These are phyloP conservation scores for Ophioninae sp. DNA, from an alignment of 2,888 invertebrate genomes.

Conservation along the genomic window DNA sequence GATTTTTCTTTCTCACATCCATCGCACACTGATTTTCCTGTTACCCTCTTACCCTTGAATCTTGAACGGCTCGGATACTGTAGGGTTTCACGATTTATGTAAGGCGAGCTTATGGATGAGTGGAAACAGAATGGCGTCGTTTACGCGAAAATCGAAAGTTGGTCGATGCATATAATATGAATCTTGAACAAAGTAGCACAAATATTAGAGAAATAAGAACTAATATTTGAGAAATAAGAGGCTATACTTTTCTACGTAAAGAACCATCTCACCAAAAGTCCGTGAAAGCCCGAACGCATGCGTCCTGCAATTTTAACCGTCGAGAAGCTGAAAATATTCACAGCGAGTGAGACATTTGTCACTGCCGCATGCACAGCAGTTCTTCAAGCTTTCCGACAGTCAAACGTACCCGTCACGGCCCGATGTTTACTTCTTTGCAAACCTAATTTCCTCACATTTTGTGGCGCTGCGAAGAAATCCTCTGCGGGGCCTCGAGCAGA, in stretches of 20 bases:
- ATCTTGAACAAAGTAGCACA: conserved; percentile 74
- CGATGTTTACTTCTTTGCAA: conserved; percentile 79
- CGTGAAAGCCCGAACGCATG: background rate
- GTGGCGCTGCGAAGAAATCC: conserved; percentile 69
- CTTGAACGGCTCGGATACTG: conserved; percentile 22
- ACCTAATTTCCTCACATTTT: conserved; percentile 75
- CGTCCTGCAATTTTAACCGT: conserved; percentile 29
- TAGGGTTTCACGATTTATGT: conserved; percentile 33
- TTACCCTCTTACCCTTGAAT: conserved; percentile 42
- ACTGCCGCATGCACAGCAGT: conserved; percentile 63
- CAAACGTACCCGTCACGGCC: conserved; percentile 74
- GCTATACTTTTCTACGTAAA: conserved; percentile 31
- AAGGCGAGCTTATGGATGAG: conserved; percentile 27
- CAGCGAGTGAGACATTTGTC: conserved; percentile 73
- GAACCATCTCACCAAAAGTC: conserved; percentile 36
- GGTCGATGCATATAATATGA: conserved; percentile 64
- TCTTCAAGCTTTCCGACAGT: conserved; percentile 74
- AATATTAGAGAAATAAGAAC: conserved; percentile 75
- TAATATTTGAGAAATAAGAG: conserved; percentile 23
- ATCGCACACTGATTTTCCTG: conserved; percentile 33
- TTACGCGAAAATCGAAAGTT: conserved; percentile 61
- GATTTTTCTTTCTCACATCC: conserved; percentile 30
- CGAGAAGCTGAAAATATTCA: conserved; percentile 39
- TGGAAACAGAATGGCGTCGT: conserved; percentile 6
- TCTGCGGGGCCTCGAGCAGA: conserved; percentile 49